Evolutionary conservation across 2,113 vertebrate species (phyloP).

Genomic region (Sylvia atricapilla): DNA sequence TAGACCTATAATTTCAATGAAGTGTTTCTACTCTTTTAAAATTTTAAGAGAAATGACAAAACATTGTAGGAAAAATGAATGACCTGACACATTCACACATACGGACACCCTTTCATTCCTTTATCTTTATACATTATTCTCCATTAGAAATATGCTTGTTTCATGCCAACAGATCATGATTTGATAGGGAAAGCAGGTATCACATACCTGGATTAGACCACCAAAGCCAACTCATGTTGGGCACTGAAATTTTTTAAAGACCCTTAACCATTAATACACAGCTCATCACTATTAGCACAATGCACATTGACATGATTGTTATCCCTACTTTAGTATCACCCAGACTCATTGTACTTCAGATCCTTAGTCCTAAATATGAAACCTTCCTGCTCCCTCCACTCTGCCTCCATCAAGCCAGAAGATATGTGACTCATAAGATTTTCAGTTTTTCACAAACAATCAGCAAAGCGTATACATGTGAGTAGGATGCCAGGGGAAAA

Average conservation of each 20-base stretch:
- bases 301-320: neutral
- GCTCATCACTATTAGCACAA: neutral
- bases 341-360: neutral
- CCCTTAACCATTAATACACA: neutral
- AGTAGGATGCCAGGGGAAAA: neutral
- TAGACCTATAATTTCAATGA: neutral
- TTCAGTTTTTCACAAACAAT: neutral
- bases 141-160: neutral
- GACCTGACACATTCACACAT: neutral
- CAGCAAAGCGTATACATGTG: neutral
- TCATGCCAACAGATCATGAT: neutral
- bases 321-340: neutral
- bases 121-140: neutral
- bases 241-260: neutral
- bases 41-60: neutral
- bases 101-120: neutral
- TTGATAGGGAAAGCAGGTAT: neutral
- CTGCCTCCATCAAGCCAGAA: neutral
- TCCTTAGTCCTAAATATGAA: neutral
- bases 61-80: neutral
- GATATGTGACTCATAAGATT: neutral
- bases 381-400: neutral
- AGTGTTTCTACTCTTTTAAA: neutral
- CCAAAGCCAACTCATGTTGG: neutral
- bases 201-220: neutral